These are phyloP conservation scores for Enteromius afrohamiltoni DNA, from an alignment of 2,797 vertebrate species.

Conservation along the genomic window DNA sequence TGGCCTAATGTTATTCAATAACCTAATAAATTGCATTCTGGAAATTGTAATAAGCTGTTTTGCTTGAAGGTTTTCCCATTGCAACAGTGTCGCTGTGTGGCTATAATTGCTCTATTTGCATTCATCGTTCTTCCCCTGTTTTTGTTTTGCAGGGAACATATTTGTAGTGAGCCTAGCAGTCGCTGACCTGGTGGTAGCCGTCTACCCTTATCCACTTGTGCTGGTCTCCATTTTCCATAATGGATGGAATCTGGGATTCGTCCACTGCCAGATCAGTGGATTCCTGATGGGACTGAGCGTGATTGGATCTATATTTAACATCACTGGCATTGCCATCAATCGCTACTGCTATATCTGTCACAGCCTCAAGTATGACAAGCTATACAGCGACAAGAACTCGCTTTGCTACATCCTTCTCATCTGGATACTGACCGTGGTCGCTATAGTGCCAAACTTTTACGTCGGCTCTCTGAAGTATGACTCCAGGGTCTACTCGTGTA, in stretches of 20 bases:
- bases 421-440: conserved; percentile 82
- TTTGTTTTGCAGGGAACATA: conserved; percentile 60
- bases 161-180: conserved; percentile 64
- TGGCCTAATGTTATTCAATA: not conserved
- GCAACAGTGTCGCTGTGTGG: not conserved
- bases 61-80: conserved; percentile 7
- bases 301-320: conserved; percentile 86
- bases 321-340: conserved; percentile 86
- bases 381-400: conserved; percentile 82
- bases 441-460: conserved; percentile 82
- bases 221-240: conserved; percentile 82
- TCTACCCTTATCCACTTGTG: conserved; percentile 65
- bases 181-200: conserved; percentile 61
- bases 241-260: conserved; percentile 82
- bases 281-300: conserved; percentile 87
- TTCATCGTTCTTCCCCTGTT: conserved; percentile 50
- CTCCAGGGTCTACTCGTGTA: conserved; percentile 84
- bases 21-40: conserved; percentile 7
- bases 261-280: conserved; percentile 84
- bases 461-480: conserved; percentile 83
- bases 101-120: not conserved
- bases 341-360: conserved; percentile 88
- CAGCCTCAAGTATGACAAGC: conserved; percentile 82
- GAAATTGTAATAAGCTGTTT: not conserved
- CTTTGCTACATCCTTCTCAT: conserved; percentile 81